Evolutionary conservation across 1,140 invertebrate genomes (phyloP).

Genomic region (Nebria ingens): DNA sequence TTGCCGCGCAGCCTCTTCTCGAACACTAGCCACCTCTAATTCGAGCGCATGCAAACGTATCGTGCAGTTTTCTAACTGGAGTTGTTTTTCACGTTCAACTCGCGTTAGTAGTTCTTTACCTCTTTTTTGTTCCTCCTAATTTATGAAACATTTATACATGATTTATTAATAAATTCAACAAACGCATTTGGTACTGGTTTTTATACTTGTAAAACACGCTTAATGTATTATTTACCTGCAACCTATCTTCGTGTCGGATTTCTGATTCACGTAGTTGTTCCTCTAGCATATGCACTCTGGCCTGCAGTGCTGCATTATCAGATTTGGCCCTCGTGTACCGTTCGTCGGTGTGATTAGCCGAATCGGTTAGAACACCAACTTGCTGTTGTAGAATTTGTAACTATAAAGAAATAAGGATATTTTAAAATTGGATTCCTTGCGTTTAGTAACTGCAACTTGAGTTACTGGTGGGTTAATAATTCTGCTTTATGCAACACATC

Average conservation of each 20-base stretch:
- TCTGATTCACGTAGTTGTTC: constrained; percentile 85
- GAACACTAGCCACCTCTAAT: constrained; percentile 60
- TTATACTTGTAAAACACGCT: too few relatives aligned
- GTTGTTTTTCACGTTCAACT: constrained; percentile 74
- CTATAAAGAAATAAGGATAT: too few relatives aligned
- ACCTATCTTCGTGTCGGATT: constrained; percentile 69
- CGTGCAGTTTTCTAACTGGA: constrained; percentile 75
- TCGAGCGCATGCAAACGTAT: constrained; percentile 73
- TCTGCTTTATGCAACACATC: constrained; percentile 44
- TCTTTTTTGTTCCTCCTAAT: constrained; percentile 67
- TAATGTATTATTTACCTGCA: constrained; percentile 38
- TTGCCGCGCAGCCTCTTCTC: constrained; percentile 55
- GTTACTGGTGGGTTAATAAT: constrained; percentile 35
- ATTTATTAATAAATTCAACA: too few relatives aligned
- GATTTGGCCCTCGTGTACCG: constrained; percentile 76
- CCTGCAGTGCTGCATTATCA: constrained; percentile 81
- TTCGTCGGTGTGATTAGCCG: constrained; percentile 70
- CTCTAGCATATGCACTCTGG: constrained; percentile 81
- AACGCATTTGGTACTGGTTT: too few relatives aligned
- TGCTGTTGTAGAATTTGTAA: constrained; percentile 84
- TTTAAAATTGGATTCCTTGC: too few relatives aligned
- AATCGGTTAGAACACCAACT: constrained; percentile 75
- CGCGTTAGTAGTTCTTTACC: constrained; percentile 69
- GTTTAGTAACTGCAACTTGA: too few relatives aligned
- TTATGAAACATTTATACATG: neutral